These are phyloP conservation scores for Paelopatides confundens DNA, from an alignment of 53 echinoderm and acorn worm genomes.

Conservation along the genomic window DNA sequence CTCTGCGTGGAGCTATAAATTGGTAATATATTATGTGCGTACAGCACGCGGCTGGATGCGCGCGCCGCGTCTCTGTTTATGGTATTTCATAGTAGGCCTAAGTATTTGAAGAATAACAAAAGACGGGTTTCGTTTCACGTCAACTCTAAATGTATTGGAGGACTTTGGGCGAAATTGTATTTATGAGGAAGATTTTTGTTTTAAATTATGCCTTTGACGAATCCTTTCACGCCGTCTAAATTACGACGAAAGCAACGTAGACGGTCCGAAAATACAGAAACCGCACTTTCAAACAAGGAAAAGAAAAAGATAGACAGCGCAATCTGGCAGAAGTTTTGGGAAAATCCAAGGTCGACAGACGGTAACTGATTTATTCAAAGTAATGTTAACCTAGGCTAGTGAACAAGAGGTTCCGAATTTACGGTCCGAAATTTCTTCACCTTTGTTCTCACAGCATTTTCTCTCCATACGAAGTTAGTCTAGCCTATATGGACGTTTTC, in stretches of 20 bases:
- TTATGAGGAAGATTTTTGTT: background rate
- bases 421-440: too few relatives aligned
- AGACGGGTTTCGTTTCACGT: background rate
- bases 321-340: slow-evolving; percentile 22
- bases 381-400: too few relatives aligned
- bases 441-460: too few relatives aligned
- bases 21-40: background rate
- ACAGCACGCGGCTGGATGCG: background rate
- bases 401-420: too few relatives aligned
- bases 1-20: too few relatives aligned
- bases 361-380: too few relatives aligned
- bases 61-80: background rate
- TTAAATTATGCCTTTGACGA: slow-evolving; percentile 43
- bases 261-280: background rate
- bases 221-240: slow-evolving; percentile 59
- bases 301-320: slow-evolving; percentile 6
- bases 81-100: background rate
- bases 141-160: background rate
- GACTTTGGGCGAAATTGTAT: background rate
- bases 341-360: background rate
- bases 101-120: background rate
- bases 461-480: too few relatives aligned
- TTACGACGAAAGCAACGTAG: slow-evolving; percentile 34
- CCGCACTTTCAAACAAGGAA: background rate
- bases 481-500: too few relatives aligned